Percentiles rank a stretch among this genome's conserved stretches.
Evolutionary conservation across 2,888 invertebrate genomes (phyloP).

Genomic region (Lamproptera curius): DNA sequence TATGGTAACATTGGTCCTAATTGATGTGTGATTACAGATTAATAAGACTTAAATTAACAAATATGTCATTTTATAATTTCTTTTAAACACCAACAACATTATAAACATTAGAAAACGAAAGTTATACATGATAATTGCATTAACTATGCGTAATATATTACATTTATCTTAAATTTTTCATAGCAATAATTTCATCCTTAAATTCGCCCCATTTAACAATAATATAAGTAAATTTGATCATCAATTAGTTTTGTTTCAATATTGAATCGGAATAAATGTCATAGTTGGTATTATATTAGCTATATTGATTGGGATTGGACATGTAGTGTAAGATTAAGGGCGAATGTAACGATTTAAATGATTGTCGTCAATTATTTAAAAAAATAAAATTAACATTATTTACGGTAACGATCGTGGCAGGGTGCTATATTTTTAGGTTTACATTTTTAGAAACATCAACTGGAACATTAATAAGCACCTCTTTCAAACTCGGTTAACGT

Average conservation of each 20-base stretch:
- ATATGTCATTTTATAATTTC: slow-evolving; percentile 12
- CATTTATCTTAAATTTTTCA: slow-evolving; percentile 9
- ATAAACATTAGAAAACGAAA: slow-evolving; percentile 20
- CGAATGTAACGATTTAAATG: not conserved
- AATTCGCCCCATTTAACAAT: not conserved
- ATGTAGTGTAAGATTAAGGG: not conserved
- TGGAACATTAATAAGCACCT: slow-evolving; percentile 27
- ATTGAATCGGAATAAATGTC: too few relatives aligned
- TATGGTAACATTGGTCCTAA: slow-evolving; percentile 12
- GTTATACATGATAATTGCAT: slow-evolving; percentile 13
- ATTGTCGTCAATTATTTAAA: slow-evolving; percentile 5
- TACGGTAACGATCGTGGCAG: slow-evolving; percentile 28
- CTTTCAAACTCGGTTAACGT: slow-evolving; percentile 19
- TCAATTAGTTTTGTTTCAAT: too few relatives aligned
- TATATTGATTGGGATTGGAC: too few relatives aligned
- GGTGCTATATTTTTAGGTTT: slow-evolving; percentile 27
- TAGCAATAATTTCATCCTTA: slow-evolving; percentile 1
- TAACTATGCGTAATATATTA: slow-evolving; percentile 11
- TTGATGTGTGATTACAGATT: slow-evolving; percentile 11
- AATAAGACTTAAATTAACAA: slow-evolving; percentile 9
- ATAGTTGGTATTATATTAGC: too few relatives aligned
- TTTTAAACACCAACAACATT: slow-evolving; percentile 18
- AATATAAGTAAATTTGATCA: too few relatives aligned
- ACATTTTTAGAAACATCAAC: slow-evolving; percentile 13
- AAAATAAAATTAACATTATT: not conserved